Percentiles rank a stretch among this genome's conserved stretches.
Evolutionary conservation across 1,140 invertebrate genomes (phyloP).

Genomic region (Drosophila micromelanica): DNA sequence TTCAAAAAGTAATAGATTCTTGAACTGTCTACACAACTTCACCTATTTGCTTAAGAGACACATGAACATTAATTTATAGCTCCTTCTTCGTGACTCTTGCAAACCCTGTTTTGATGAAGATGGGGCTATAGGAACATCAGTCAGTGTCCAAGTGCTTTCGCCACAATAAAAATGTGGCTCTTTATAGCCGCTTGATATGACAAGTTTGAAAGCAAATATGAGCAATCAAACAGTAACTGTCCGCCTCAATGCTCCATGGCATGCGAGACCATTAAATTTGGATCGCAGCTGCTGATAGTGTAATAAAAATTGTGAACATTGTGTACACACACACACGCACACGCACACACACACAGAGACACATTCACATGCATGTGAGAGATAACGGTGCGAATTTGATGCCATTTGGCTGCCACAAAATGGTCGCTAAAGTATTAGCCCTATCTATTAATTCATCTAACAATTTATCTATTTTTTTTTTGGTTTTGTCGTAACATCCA

Average conservation of each 20-base stretch:
- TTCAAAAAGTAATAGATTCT: too few relatives aligned
- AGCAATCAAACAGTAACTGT: constrained; percentile 29
- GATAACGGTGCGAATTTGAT: constrained; percentile 19
- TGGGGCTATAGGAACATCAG: background rate
- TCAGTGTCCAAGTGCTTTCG: background rate
- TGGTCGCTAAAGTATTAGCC: constrained; percentile 46
- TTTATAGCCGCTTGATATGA: constrained; percentile 67
- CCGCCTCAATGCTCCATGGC: constrained; percentile 36
- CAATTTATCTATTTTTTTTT: background rate
- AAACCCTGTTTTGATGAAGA: too few relatives aligned
- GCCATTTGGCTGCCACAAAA: background rate
- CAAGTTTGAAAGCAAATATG: constrained; percentile 49
- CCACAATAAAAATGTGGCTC: constrained; percentile 48
- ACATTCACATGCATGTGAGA: background rate
- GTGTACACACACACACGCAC: background rate
- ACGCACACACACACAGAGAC: too few relatives aligned
- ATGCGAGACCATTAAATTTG: constrained; percentile 74
- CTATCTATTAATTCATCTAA: constrained; percentile 27
- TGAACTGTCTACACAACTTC: too few relatives aligned
- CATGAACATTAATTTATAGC: too few relatives aligned
- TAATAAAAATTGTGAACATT: constrained; percentile 48
- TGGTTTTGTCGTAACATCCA: background rate
- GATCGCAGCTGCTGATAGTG: constrained; percentile 12
- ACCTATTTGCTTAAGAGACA: too few relatives aligned
- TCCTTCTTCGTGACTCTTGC: too few relatives aligned